Evolutionary conservation across 35 echinoderm and acorn worm genomes (phyloP).

Genomic region (Eucidaris tribuloides): DNA sequence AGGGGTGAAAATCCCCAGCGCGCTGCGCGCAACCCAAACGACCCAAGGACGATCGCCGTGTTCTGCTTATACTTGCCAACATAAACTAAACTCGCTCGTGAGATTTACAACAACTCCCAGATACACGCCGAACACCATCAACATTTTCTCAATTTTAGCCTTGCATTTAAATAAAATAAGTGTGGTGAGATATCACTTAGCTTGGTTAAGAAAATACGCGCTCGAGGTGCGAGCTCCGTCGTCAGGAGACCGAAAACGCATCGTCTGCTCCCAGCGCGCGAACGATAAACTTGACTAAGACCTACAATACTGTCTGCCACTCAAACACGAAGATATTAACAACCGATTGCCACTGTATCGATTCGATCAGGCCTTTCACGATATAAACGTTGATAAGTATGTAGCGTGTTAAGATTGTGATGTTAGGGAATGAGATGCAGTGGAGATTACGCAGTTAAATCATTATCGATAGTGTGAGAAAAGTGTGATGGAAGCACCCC

Average conservation of each 20-base stretch:
- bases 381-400: background rate
- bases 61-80: background rate
- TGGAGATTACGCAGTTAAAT: slow-evolving; percentile 30
- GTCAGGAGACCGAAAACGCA: background rate
- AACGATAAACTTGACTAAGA: background rate
- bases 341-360: background rate
- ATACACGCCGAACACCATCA: too few relatives aligned
- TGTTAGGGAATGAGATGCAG: background rate
- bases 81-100: background rate
- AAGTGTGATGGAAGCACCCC: slow-evolving; percentile 25
- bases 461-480: slow-evolving; percentile 31
- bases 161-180: background rate
- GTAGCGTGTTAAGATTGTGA: background rate
- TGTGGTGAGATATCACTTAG: background rate
- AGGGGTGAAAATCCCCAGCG: background rate
- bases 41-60: background rate
- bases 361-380: slow-evolving; percentile 12
- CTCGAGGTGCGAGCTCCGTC: too few relatives aligned
- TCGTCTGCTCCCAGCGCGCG: background rate
- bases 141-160: too few relatives aligned
- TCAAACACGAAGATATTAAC: background rate
- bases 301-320: slow-evolving; percentile 3
- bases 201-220: background rate
- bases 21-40: background rate
- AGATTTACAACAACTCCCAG: too few relatives aligned